These are phyloP conservation scores for Sciurus niger DNA, from an alignment of 2,113 vertebrate genomes.

Conservation along the genomic window DNA sequence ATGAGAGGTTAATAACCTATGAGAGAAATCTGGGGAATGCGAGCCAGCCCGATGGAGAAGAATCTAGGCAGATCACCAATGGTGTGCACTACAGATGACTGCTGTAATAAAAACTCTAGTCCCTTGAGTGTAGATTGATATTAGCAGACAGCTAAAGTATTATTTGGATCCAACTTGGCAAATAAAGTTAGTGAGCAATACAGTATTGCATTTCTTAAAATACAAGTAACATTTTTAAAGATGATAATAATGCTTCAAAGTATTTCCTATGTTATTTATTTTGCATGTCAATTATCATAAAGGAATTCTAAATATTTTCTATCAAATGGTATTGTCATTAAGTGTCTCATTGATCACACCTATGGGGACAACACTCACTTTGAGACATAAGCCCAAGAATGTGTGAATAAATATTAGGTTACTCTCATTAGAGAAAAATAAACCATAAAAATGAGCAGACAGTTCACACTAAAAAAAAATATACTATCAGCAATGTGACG, in stretches of 20 bases:
- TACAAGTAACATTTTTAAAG: neutral
- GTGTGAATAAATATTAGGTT: neutral
- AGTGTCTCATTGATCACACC: neutral
- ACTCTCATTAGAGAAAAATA: neutral
- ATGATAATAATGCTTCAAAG: neutral
- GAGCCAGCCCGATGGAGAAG: neutral
- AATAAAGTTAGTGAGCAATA: neutral
- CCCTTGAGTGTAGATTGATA: neutral
- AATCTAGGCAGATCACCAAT: neutral
- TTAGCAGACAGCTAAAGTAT: neutral
- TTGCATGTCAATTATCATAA: neutral
- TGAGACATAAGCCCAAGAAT: neutral
- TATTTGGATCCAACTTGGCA: neutral
- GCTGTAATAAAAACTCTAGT: neutral
- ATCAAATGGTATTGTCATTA: neutral
- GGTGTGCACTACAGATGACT: neutral
- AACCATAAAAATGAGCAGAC: neutral
- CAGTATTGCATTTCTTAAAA: neutral
- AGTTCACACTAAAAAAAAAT: neutral
- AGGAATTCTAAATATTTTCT: neutral
- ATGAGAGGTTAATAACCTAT: neutral
- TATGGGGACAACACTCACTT: neutral
- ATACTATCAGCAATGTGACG: too few species aligned
- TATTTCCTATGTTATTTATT: neutral
- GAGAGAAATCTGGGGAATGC: fast-evolving